Conservation (phyloP, 2,888 invertebrate species). For the Incurvaria masculella region DNA sequence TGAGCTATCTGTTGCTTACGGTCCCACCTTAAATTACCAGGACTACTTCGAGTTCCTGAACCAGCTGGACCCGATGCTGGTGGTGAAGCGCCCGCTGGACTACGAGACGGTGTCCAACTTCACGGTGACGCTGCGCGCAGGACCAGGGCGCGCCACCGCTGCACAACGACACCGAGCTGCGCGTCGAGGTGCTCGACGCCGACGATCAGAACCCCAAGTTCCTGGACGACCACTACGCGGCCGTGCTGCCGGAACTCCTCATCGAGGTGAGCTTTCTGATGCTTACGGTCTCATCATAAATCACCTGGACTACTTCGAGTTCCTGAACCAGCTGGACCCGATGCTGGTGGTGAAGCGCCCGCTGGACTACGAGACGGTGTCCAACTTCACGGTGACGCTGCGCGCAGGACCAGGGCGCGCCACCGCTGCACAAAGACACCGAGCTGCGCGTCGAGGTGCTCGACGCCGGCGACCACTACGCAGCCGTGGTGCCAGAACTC, state of each 20-base stretch:
- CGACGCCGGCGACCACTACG: constrained; percentile 88
- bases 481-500: constrained; percentile 63
- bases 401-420: constrained; percentile 79
- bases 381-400: constrained; percentile 73
- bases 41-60: constrained; percentile 82
- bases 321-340: constrained; percentile 83
- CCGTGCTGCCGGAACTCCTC: constrained; percentile 62
- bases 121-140: constrained; percentile 66
- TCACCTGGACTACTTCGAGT: constrained; percentile 72
- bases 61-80: constrained; percentile 80
- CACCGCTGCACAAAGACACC: constrained; percentile 74
- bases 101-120: constrained; percentile 78
- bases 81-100: constrained; percentile 76
- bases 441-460: constrained; percentile 70
- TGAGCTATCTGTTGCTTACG: too few relatives aligned
- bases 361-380: constrained; percentile 78
- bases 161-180: constrained; percentile 69
- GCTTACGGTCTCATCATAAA: background rate
- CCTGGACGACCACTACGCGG: constrained; percentile 68
- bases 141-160: constrained; percentile 82
- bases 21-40: too few relatives aligned
- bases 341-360: constrained; percentile 74
- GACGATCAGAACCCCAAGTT: constrained; percentile 91
- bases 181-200: constrained; percentile 77
- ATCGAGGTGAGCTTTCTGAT: constrained; percentile 50